phyloP scores from a whole-genome alignment of 2,113 vertebrate genomes.

The Raphicerus campestris region DNA sequence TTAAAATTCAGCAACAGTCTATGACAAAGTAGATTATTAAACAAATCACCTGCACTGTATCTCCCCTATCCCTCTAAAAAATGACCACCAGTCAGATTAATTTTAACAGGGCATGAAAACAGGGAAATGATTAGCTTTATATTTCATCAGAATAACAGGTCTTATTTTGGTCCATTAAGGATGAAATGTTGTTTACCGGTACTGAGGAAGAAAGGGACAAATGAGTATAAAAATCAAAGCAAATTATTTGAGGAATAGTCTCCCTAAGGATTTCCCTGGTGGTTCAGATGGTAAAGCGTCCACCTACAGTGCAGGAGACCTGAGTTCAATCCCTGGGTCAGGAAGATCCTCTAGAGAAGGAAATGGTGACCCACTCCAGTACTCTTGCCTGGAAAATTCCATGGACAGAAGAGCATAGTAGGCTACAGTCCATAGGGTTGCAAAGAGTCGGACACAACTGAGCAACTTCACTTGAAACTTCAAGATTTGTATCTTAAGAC shows the following conservation, averaged over 20 bases:
- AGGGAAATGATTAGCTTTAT: not conserved
- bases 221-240: not conserved
- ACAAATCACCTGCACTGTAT: not conserved
- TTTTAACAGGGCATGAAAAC: not conserved
- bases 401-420: too few relatives aligned
- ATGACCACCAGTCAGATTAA: not conserved
- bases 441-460: too few relatives aligned
- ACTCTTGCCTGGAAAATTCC: too few relatives aligned
- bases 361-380: too few relatives aligned
- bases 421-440: too few relatives aligned
- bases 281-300: too few relatives aligned
- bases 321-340: too few relatives aligned
- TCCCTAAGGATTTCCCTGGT: not conserved
- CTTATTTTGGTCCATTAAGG: not conserved
- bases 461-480: too few relatives aligned
- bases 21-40: not conserved
- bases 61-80: not conserved
- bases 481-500: not conserved
- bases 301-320: too few relatives aligned
- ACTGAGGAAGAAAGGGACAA: not conserved
- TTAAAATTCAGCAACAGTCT: not conserved
- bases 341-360: too few relatives aligned
- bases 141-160: not conserved
- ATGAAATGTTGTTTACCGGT: not conserved
- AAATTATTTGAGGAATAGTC: not conserved